Base-by-base conservation (phyloP, 1,140 invertebrate species). In the Gryon sp. region DNA sequence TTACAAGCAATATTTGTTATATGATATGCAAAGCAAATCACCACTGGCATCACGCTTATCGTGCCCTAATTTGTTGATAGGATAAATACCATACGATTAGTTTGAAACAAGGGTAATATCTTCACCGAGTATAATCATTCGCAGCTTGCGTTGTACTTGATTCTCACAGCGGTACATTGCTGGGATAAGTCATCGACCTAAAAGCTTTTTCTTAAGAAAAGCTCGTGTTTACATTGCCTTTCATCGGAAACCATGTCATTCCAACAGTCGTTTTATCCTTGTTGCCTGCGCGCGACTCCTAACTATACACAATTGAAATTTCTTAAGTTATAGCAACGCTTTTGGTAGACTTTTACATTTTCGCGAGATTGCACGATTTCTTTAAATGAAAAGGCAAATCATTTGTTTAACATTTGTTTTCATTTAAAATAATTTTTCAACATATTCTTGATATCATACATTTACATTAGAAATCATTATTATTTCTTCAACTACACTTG, bases 21-120 rank as follows among this genome's bases (percentile, higher is more conserved):
- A 50, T 52, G 70, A 60, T 63, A 57, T 63, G 57, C 38, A 73
- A 34, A 22, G 34, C 32, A 16, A 63, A 16, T 63, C 50, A 63
- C 30, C 20, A 46, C 59, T 73, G 59, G 48, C 59, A 73, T 73
- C 59, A 73, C 69, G 69, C 38, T 55, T 60, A 57, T 41, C 16
- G 38, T 50, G 59, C 18, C 59, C 69, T 43, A 73, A 40, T 73
- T 73, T 41, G 40, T 18, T 11, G 30, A 38, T n/a, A 16, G 50
- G 34, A 48, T 30, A 48, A 63, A 63, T 48, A 30, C 48, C 68
- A 62, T 62, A 55, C 57, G 43, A 57, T 73, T 41, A 57, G 34
- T 40, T 55, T 55, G 40, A 15, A n/a, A 55, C 43, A 57, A 30
- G 52, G 19, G 48, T 53, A 63, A 38, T 32, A 24, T 28, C 19